These are phyloP conservation scores for Gymnothorax javanicus DNA, from an alignment of 2,797 vertebrate genomes.

Conservation along the genomic window DNA sequence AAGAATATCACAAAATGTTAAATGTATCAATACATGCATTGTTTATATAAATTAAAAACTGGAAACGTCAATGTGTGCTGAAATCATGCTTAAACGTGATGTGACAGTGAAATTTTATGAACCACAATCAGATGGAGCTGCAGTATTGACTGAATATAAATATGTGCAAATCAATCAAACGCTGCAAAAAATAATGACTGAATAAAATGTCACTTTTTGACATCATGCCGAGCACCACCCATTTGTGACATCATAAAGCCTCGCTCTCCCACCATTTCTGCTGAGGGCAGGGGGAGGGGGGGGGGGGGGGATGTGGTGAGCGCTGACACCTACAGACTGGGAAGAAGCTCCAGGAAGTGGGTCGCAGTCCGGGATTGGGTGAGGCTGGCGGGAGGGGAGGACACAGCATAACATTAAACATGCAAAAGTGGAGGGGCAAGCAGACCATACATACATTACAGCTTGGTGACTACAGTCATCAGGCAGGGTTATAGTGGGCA, in stretches of 20 bases:
- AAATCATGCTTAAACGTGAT: neutral
- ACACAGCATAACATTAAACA: constrained; percentile 59
- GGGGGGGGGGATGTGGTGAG: constrained; percentile 36
- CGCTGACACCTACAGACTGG: constrained; percentile 87
- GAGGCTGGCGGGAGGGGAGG: constrained; percentile 72
- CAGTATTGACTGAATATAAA: neutral
- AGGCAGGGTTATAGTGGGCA: neutral
- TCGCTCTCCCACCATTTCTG: neutral
- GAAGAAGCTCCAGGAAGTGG: constrained; percentile 92
- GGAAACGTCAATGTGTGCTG: neutral
- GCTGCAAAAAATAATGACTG: neutral
- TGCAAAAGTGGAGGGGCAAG: constrained; percentile 26
- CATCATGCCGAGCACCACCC: neutral
- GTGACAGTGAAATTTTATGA: neutral
- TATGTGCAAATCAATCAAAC: neutral
- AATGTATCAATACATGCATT: neutral
- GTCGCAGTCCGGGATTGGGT: constrained; percentile 83
- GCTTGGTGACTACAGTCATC: neutral
- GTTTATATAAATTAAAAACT: neutral
- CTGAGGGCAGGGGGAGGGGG: neutral
- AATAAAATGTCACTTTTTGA: neutral
- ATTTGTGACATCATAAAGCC: neutral
- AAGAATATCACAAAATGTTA: neutral
- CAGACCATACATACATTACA: neutral
- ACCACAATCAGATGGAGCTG: neutral